Base-by-base conservation (phyloP, 2,113 vertebrate genomes). In the Struthidea cinerea region DNA sequence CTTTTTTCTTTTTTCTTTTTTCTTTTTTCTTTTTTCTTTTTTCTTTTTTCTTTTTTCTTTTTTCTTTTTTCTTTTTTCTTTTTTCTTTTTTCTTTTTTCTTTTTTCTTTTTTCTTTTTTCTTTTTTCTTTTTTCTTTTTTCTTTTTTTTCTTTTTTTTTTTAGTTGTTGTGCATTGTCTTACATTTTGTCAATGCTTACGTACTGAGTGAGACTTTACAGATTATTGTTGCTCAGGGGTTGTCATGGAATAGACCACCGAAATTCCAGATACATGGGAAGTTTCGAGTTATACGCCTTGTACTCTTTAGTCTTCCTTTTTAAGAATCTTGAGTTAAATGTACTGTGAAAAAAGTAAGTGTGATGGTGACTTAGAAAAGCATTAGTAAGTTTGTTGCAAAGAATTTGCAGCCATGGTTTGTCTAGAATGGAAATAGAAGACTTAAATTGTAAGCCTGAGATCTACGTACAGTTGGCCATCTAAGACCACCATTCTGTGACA, bases 81-180 rank as follows among this genome's bases (percentile, higher is more conserved):
- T 26, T 37, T 46, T 46, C 32, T 42, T 42, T 50, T 19, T 53
- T 35, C 30, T 67, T 42, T 56, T 44, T 30, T 41, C 26, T 22
- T 49, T 49, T 46, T 35, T n/a, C n/a, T 30, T n/a, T 26, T 37
- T 46, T 46, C 32, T 42, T 42, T 50, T 19, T 53, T 35, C 30
- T 67, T 42, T 56, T 44, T 30, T 41, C 26, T 22, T 49, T 49
- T 46, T 35, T n/a, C n/a, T 30, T n/a, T 26, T 37, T 46, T 46
- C 32, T 42, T 42, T 50, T 19, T 53, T 35, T 33, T 67, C n/a
- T 42, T 56, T 44, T 30, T 41, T 27, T 22, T 49, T 49, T 46
- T 35, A n/a, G n/a, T n/a, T n/a, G n/a, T n/a, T 44, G 7, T 79
- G 21, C 0, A 0, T 76, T 27, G 17, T 79, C 16, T 47, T 16